Evolutionary conservation across 2,888 invertebrate genomes (phyloP).

Genomic region (Helleia helle): DNA sequence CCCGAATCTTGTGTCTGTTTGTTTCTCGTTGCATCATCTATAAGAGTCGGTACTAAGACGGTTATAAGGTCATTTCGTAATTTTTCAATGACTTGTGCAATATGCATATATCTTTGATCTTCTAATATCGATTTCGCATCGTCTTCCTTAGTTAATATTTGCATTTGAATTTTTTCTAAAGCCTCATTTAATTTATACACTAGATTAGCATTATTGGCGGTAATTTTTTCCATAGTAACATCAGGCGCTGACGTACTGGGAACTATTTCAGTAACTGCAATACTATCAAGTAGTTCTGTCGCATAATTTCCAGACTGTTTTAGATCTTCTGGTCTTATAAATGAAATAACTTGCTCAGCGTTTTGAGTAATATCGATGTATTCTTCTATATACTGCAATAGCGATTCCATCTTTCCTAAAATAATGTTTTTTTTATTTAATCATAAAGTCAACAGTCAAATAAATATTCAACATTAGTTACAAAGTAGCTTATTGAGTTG

Average conservation of each 20-base stretch:
- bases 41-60: conserved; percentile 25
- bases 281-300: conserved; percentile 37
- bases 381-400: conserved; percentile 43
- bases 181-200: conserved; percentile 39
- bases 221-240: conserved; percentile 16
- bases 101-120: conserved; percentile 31
- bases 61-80: conserved; percentile 41
- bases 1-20: neutral
- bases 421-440: no score
- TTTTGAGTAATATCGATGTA: conserved; percentile 49
- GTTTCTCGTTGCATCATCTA: neutral
- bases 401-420: conserved; percentile 38
- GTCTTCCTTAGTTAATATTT: conserved; percentile 34
- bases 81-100: conserved; percentile 35
- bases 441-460: no score
- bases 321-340: conserved; percentile 37
- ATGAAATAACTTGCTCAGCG: conserved; percentile 42
- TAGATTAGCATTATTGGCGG: conserved; percentile 28
- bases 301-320: conserved; percentile 40
- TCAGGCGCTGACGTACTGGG: conserved; percentile 15
- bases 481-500: no score
- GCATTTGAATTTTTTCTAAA: conserved; percentile 35
- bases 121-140: conserved; percentile 31
- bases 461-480: no score
- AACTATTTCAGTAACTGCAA: conserved; percentile 23